Percentiles rank a stretch among this genome's conserved stretches.
phyloP scores from a whole-genome alignment of 2,888 invertebrate genomes.

The Zhuqinia jingwanae region DNA sequence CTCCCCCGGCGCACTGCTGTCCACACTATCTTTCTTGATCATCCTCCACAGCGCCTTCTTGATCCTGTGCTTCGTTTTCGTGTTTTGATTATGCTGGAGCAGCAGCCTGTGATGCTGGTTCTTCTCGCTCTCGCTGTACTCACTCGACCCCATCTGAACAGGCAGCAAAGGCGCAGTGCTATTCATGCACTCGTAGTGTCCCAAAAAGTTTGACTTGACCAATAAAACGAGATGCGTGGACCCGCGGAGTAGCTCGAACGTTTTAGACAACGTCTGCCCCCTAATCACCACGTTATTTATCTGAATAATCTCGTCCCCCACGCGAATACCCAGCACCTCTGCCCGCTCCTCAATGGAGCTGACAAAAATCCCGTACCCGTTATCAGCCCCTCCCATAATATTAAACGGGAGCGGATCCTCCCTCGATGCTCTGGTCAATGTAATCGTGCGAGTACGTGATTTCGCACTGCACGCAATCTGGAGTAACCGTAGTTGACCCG shows the following conservation, averaged over 20 bases:
- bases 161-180: constrained; percentile 66
- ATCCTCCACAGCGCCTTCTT: constrained; percentile 62
- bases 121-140: constrained; percentile 67
- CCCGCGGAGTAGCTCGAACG: constrained; percentile 94
- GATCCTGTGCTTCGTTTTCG: constrained; percentile 61
- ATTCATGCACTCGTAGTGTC: constrained; percentile 81
- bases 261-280: constrained; percentile 94
- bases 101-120: constrained; percentile 49
- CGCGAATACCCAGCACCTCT: constrained; percentile 96
- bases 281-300: constrained; percentile 98
- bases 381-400: constrained; percentile 95
- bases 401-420: constrained; percentile 96
- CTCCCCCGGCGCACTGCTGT: constrained; percentile 64
- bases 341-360: constrained; percentile 84
- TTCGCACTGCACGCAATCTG: constrained; percentile 99
- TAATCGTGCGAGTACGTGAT: constrained; percentile 94
- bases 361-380: constrained; percentile 97
- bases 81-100: constrained; percentile 80
- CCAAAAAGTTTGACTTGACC: constrained; percentile 97
- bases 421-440: constrained; percentile 93
- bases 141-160: constrained; percentile 54
- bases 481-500: constrained; percentile 84
- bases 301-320: constrained; percentile 98
- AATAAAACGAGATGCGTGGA: constrained; percentile 98
- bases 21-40: constrained; percentile 58